Conservation (phyloP, 2,113 vertebrate species). For the Sylvietta virens region DNA sequence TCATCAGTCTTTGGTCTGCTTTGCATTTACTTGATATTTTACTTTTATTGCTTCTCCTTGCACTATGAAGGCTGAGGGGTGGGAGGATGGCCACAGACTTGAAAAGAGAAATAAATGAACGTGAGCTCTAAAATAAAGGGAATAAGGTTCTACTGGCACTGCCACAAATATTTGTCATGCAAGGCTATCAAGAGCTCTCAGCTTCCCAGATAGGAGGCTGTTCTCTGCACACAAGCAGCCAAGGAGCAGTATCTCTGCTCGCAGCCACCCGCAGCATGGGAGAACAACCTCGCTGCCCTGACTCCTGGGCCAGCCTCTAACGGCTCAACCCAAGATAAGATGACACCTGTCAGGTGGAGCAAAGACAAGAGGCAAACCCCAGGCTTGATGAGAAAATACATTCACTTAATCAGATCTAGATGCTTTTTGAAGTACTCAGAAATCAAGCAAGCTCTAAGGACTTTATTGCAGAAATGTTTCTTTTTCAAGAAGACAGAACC, state of each 20-base stretch:
- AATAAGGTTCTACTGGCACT: background rate
- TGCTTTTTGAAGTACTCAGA: background rate
- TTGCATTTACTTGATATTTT: background rate
- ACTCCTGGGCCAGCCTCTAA: background rate
- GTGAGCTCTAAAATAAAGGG: background rate
- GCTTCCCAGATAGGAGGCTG: background rate
- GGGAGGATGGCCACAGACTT: background rate
- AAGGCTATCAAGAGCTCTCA: background rate
- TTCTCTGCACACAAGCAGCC: background rate
- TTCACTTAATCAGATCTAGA: background rate
- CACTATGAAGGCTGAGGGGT: background rate
- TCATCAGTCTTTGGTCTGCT: background rate
- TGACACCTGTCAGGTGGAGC: slow-evolving; percentile 21
- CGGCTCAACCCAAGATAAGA: background rate
- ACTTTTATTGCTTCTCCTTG: background rate
- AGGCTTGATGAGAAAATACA: background rate
- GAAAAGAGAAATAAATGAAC: background rate
- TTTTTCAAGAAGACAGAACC: background rate
- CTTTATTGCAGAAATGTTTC: background rate
- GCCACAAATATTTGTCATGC: background rate
- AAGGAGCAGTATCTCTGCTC: background rate
- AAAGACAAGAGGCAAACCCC: background rate
- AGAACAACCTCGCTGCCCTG: background rate
- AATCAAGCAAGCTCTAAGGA: background rate
- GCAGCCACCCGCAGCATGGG: background rate